Conservation (phyloP, 2,888 invertebrate species). For the Calliphora vomitoria region DNA sequence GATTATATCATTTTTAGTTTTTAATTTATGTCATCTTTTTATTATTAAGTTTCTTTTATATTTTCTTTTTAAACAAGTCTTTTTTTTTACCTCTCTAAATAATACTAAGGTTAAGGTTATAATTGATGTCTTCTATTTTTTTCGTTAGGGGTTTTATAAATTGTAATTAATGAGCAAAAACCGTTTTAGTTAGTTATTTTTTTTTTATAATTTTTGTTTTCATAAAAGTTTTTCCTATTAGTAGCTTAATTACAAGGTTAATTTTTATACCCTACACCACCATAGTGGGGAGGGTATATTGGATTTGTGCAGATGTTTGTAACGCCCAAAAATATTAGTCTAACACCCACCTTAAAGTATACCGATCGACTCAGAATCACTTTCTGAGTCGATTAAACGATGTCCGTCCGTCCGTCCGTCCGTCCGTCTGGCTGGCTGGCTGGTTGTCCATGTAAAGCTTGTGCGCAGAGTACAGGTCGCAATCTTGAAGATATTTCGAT, state of each 20-base stretch:
- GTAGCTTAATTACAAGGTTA: conserved; percentile 20
- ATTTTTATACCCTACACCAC: too few species aligned
- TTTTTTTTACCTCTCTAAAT: not conserved
- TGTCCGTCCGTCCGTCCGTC: too few species aligned
- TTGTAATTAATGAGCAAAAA: conserved; percentile 44
- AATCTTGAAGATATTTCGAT: too few species aligned
- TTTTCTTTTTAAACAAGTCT: not conserved
- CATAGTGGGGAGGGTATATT: too few species aligned
- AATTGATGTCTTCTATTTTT: conserved; percentile 19
- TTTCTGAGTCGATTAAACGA: too few species aligned
- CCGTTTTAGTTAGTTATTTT: not conserved
- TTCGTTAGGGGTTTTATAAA: conserved; percentile 7
- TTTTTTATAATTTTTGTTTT: conserved; percentile 10
- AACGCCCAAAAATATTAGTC: too few species aligned
- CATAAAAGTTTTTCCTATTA: conserved; percentile 18
- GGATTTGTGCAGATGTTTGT: too few species aligned
- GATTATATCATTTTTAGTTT: not conserved
- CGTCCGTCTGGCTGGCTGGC: too few species aligned
- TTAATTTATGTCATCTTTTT: conserved; percentile 25
- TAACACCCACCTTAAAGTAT: too few species aligned
- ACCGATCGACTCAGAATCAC: too few species aligned
- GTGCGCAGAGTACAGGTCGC: too few species aligned
- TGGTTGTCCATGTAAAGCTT: too few species aligned
- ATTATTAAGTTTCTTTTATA: not conserved
- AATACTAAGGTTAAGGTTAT: conserved; percentile 46